Percentiles rank a stretch among this genome's conserved stretches.
These are phyloP conservation scores for Remorina albescens DNA, from an alignment of 2,797 vertebrate species.

Conservation along the genomic window DNA sequence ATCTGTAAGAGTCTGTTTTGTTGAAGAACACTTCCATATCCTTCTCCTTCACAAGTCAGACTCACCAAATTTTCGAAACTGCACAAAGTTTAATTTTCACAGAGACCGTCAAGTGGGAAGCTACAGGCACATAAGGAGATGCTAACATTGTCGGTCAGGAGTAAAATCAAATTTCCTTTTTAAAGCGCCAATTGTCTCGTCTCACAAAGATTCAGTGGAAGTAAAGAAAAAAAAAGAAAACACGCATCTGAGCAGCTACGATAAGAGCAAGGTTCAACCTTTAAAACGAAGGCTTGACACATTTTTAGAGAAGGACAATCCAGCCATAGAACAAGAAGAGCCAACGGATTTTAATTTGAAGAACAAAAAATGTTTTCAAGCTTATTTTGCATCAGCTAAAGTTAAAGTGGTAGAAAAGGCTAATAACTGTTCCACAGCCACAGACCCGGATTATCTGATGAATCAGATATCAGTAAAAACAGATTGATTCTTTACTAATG, in stretches of 20 bases:
- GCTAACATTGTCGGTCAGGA: too few species aligned
- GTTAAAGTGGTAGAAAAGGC: neutral
- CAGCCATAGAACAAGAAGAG: neutral
- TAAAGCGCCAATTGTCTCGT: neutral
- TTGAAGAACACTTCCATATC: too few species aligned
- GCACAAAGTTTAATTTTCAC: too few species aligned
- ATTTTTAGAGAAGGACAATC: neutral
- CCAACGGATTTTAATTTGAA: neutral
- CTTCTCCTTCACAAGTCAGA: neutral
- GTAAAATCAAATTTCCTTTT: neutral
- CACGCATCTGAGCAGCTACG: neutral
- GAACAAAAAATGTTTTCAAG: too few species aligned
- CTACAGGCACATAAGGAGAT: too few species aligned
- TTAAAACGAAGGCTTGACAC: neutral
- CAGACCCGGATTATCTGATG: too few species aligned
- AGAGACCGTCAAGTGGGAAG: too few species aligned
- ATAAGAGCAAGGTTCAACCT: neutral
- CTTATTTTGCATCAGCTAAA: neutral
- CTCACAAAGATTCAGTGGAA: neutral
- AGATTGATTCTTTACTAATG: neutral
- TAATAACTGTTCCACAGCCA: too few species aligned
- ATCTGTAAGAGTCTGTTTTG: slow-evolving; percentile 2
- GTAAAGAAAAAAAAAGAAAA: neutral
- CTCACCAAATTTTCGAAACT: too few species aligned
- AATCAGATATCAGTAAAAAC: neutral